Percentiles rank a stretch among this genome's conserved stretches.
These are phyloP conservation scores for Steinernema scapterisci DNA, from an alignment of 2,888 invertebrate species.

Conservation along the genomic window DNA sequence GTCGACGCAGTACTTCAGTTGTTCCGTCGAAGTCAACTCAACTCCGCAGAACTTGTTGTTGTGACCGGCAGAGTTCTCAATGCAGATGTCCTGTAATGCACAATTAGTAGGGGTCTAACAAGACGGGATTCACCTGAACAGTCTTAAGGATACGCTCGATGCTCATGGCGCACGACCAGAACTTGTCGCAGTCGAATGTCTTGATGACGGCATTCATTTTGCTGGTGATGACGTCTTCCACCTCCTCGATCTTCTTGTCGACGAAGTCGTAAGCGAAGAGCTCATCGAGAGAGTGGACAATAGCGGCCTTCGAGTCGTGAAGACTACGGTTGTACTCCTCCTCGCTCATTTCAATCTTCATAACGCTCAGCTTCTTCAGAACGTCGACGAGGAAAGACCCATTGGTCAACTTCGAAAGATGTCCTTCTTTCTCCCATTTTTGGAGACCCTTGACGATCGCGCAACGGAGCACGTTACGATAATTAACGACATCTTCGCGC, in stretches of 20 bases:
- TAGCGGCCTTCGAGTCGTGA: constrained; percentile 59
- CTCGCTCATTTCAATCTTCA: constrained; percentile 34
- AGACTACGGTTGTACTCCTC: constrained; percentile 45
- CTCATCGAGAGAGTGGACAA: constrained; percentile 56
- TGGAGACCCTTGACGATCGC: constrained; percentile 51
- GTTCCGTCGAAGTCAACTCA: constrained; percentile 61
- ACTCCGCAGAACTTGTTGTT: constrained; percentile 58
- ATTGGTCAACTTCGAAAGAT: constrained; percentile 52
- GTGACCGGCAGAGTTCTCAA: constrained; percentile 67
- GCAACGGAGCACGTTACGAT: constrained; percentile 49
- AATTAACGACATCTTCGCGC: constrained; percentile 46
- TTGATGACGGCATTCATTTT: constrained; percentile 54
- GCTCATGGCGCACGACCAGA: constrained; percentile 59
- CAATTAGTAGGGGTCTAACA: constrained; percentile 6
- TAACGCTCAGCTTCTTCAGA: constrained; percentile 37
- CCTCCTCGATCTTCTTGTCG: constrained; percentile 37
- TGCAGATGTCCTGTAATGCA: constrained; percentile 59
- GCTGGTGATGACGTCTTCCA: constrained; percentile 46
- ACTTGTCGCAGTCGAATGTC: constrained; percentile 61
- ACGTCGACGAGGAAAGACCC: constrained; percentile 48
- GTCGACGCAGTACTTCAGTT: constrained; percentile 56
- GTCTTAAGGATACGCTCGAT: constrained; percentile 62
- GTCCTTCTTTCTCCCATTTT: constrained; percentile 55
- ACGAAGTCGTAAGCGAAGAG: constrained; percentile 42
- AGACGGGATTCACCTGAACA: constrained; percentile 42